Evolutionary conservation across 2,888 invertebrate species (phyloP).

Genomic region (Lampropteryx suffumata): DNA sequence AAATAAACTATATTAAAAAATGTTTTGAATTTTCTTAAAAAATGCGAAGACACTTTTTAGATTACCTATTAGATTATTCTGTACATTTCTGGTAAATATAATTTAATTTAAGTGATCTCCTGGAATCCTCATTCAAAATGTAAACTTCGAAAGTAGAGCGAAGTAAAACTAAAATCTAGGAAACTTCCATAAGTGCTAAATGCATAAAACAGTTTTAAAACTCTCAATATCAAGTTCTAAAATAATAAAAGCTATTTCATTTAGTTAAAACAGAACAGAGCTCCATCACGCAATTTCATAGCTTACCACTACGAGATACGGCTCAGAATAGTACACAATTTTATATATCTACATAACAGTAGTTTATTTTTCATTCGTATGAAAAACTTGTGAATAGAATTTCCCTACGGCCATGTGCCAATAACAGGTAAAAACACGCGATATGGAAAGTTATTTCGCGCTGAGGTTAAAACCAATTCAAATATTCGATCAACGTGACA

Average conservation of each 20-base stretch:
- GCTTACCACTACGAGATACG: background rate
- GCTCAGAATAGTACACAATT: background rate
- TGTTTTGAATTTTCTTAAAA: too few species aligned
- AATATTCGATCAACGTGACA: slow-evolving; percentile 66
- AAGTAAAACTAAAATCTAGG: slow-evolving; percentile 4
- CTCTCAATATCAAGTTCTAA: slow-evolving; percentile 18
- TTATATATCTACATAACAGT: slow-evolving; percentile 3
- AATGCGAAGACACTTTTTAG: too few species aligned
- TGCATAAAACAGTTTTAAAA: slow-evolving; percentile 12
- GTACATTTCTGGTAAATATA: too few species aligned
- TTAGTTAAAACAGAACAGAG: slow-evolving; percentile 20
- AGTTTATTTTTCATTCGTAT: slow-evolving; percentile 23
- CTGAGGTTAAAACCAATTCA: slow-evolving; percentile 76
- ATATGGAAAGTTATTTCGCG: slow-evolving; percentile 53
- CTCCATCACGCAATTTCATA: background rate
- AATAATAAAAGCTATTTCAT: slow-evolving; percentile 22
- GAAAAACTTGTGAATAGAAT: slow-evolving; percentile 37
- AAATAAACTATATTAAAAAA: too few species aligned
- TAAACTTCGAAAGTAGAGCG: slow-evolving; percentile 3
- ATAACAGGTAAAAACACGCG: slow-evolving; percentile 46
- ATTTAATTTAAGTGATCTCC: too few species aligned
- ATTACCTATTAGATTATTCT: too few species aligned
- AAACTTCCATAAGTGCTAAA: slow-evolving; percentile 11
- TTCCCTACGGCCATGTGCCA: slow-evolving; percentile 40
- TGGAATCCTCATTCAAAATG: too few species aligned